Evolutionary conservation across 1,140 invertebrate genomes (phyloP), one percentile per base, ranked within the genome.

Genomic region (Chelonus insularis): DNA sequence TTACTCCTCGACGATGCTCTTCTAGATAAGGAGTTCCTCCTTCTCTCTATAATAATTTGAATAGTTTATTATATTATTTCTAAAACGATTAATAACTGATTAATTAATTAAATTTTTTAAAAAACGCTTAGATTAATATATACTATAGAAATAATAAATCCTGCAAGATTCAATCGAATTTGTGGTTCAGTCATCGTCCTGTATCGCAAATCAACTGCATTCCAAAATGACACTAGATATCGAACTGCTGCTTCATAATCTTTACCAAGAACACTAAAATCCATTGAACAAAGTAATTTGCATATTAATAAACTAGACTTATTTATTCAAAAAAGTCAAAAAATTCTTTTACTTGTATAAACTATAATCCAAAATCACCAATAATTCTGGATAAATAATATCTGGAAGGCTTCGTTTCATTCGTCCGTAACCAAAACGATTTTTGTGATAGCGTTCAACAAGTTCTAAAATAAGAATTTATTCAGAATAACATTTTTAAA

Each of bases 141-240:
- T 64, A 72, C 72, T 16, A 45, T 34, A n/a, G 66, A 62, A 57
- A 75, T 61, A 36, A 75, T 59, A 37, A 75, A 68, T 23, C 68
- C 71, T 11, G 64, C 68, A 37, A 75, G 67, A 48, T 72, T 70
- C 7, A 75, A 52, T 9, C 73, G 69, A 43, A 75, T 68, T 34
- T 60, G 43, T 6, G 71, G 73, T 20, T 71, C 48, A 7, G 23
- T 16, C 14, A 75, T 63, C 39, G 50, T 36, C 48, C 73, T 58
- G 36, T 67, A 75, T 43, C 71, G 61, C 32, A 75, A 67, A 60
- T 75, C 73, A 7, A 75, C 70, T 7, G 68, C 71, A 61, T 70
- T 63, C 70, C 71, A 75, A 32, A 68, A 73, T 11, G 71, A 65
- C 5, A 72, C 16, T 25, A 73, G 32, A 55, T 75, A 75, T 41